phyloP scores from a whole-genome alignment of 2,888 invertebrate species.

The Parnassius apollo region DNA sequence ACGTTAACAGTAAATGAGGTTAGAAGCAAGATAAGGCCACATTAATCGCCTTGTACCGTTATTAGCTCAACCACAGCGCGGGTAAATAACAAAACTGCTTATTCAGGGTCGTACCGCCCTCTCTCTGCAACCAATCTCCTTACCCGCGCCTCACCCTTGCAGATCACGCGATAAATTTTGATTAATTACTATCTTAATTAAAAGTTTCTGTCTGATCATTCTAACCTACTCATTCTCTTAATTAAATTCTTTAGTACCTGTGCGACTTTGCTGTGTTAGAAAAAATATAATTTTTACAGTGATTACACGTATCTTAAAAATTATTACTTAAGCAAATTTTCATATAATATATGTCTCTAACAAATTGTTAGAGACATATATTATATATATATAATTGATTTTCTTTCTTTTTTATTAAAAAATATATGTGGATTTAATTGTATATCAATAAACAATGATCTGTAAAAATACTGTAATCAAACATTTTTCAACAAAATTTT shows the following conservation, averaged over 20 bases:
- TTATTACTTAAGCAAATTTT: no score
- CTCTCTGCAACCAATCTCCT: slow-evolving; percentile 19
- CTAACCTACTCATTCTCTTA: slow-evolving; percentile 25
- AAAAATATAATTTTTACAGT: no score
- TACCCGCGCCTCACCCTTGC: slow-evolving; percentile 9
- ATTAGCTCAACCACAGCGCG: slow-evolving; percentile 33
- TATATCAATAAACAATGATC: no score
- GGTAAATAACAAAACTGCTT: slow-evolving; percentile 50
- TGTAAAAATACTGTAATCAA: no score
- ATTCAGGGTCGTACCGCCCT: slow-evolving; percentile 38
- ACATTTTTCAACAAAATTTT: no score
- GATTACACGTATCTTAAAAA: no score
- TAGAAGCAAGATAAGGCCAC: slow-evolving; percentile 34
- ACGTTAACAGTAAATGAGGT: slow-evolving; percentile 30
- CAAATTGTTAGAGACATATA: no score
- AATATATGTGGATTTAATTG: no score
- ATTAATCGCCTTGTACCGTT: slow-evolving; percentile 30
- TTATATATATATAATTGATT: background rate
- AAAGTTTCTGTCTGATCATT: slow-evolving; percentile 31
- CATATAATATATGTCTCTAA: no score
- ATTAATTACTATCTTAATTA: slow-evolving; percentile 46
- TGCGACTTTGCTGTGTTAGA: no score
- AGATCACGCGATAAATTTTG: slow-evolving; percentile 52
- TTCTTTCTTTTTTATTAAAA: background rate
- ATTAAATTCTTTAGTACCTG: slow-evolving; percentile 27